Percentiles rank a stretch among this genome's conserved stretches.
Conservation (phyloP, 1,140 invertebrate species). For the Zelostemma sp. region DNA sequence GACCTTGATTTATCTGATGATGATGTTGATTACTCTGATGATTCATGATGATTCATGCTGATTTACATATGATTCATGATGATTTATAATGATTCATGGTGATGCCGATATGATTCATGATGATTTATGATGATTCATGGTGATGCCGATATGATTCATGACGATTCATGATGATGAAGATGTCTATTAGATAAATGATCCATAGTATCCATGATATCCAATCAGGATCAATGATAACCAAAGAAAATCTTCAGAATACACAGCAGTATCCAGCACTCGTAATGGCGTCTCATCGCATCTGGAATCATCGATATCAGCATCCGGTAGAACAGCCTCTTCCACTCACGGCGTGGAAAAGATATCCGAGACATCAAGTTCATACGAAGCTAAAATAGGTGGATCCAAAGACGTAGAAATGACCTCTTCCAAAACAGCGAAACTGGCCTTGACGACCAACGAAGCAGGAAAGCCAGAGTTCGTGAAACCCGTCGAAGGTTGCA, state of each 20-base stretch:
- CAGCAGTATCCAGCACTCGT: constrained; percentile 70
- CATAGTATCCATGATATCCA: too few relatives aligned
- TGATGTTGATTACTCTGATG: too few relatives aligned
- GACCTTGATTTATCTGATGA: too few relatives aligned
- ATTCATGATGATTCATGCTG: too few relatives aligned
- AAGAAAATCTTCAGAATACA: constrained; percentile 67
- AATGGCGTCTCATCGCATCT: constrained; percentile 65
- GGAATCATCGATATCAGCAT: constrained; percentile 68
- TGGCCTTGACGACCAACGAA: constrained; percentile 60
- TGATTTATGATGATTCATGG: too few relatives aligned
- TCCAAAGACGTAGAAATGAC: constrained; percentile 40
- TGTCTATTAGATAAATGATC: too few relatives aligned
- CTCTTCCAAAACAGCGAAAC: constrained; percentile 47
- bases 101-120: too few relatives aligned
- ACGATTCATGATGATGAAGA: too few relatives aligned
- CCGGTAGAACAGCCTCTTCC: constrained; percentile 56
- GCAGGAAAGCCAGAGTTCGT: constrained; percentile 77
- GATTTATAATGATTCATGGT: too few relatives aligned
- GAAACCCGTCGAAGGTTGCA: constrained; percentile 81
- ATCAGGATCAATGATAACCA: too few relatives aligned
- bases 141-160: too few relatives aligned
- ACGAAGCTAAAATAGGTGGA: constrained; percentile 49
- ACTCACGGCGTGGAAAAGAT: constrained; percentile 60
- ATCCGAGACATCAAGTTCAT: constrained; percentile 62
- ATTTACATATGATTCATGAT: too few relatives aligned